Evolutionary conservation across 2,113 vertebrate species (phyloP), one percentile per base, ranked within the genome.

Genomic region (Grantiella picta): DNA sequence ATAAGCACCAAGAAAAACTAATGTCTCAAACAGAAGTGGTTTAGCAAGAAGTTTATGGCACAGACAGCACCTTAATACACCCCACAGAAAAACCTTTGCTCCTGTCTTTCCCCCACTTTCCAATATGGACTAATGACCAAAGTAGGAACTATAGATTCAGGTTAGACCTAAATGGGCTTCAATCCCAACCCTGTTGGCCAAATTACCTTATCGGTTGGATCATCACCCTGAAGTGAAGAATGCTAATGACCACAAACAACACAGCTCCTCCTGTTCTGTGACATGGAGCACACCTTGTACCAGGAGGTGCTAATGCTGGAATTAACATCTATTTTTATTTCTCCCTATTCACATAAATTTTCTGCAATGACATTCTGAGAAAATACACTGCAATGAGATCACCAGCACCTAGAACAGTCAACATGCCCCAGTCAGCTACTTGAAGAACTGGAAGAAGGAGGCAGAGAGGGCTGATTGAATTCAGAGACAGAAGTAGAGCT

Each of bases 371-470:
- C 52, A 49, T 21, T 52, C 15, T 56, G 33, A 85, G 64, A 84
- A 91, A 90, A 49, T 7, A 40, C 9, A 56, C 27, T 64, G 63
- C 68, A 76, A 12, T 35, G 24, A 81, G 22, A n/a, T 57, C 50
- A n/a, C 50, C 56, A 79, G 38, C 20, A 71, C 36, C 44, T 28
- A 69, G 36, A 90, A 61, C 13, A 79, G 27, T 5, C 49, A 61
- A 12, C 9, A 11, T 4, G 25, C 29, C 70, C 12, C 40, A 82
- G 53, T 7, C 71, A 90, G 5, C 9, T 31, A 69, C 82, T 23
- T 80, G 86, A 80, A 73, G 33, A 79, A 89, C 68, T 77, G 86
- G 75, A 86, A 86, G 54, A 1, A 50, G 86, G 50, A 93, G 61
- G 77, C 44, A 82, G 52, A 0, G 9, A 92, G 60, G 57, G 22